These are phyloP conservation scores for Dasyornis broadbenti DNA, from an alignment of 2,113 vertebrate species.

Conservation along the genomic window DNA sequence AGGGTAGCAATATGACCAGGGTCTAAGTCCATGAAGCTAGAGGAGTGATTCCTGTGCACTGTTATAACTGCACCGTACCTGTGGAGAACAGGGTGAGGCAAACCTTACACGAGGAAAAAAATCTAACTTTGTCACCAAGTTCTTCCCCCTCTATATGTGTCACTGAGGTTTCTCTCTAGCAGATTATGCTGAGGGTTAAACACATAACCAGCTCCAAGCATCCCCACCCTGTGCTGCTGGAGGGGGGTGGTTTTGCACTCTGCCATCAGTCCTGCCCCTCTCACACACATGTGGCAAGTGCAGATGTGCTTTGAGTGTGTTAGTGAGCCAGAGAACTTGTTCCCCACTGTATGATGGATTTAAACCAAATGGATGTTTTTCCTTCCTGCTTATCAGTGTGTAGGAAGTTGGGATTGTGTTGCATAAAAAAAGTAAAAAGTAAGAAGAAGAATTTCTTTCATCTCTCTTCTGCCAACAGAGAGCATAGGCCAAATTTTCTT, in stretches of 20 bases:
- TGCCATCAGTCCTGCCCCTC: background rate
- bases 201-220: background rate
- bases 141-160: accelerated
- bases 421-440: background rate
- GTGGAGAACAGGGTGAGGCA: background rate
- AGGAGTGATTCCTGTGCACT: background rate
- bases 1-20: background rate
- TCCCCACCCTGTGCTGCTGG: background rate
- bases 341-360: background rate
- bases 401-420: background rate
- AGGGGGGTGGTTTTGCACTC: background rate
- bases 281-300: accelerated
- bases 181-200: background rate
- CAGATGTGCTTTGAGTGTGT: background rate
- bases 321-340: background rate
- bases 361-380: background rate
- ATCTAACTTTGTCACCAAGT: background rate
- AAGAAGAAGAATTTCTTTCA: background rate
- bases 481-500: background rate
- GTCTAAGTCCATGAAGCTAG: background rate
- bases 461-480: background rate
- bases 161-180: background rate
- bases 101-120: background rate
- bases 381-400: background rate
- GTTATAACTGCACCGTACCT: background rate